Base-by-base conservation (phyloP, 2,888 invertebrate genomes). In the Protodeltote pygarga region DNA sequence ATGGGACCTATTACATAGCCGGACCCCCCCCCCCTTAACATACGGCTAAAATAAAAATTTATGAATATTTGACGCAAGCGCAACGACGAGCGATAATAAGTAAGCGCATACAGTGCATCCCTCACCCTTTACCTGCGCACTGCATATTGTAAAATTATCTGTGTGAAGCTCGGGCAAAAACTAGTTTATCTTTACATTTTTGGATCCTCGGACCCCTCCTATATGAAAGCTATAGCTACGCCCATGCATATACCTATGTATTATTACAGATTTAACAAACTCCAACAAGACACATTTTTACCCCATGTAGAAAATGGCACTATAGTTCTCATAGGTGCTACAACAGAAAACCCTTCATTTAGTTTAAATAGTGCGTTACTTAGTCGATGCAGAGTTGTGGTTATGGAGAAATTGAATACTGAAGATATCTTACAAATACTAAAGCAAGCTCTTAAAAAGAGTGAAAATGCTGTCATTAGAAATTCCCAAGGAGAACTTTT, bases 261-360 rank as follows among this genome's bases (percentile, higher is more conserved):
- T 17, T n/a, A 24, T 79, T 79, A 17, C 55, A 92, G 97, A 39
- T 97, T 97, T 75, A 97, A 97, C 80, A 97, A 97, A 85, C 85
- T 94, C 14, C 97, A 97, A 72, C 97, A 97, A 89, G 97, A 97
- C 79, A 94, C 94, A 34, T 96, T 97, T 82, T 80, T 97, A 47
- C 94, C 96, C 2, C 95, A 96, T 80, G 95, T 97, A 9, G 97
- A 97, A 81, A 95, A 94, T 80, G 97, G 97, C 0, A 95, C 95
- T 15, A 94, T 97, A 21, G 94, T 93, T 27, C 83, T 97, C 47
- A 93, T 97, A 46, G 97, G 97, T 16, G 97, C 97, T 0, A 97
- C 97, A 0, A 97, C 97, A 23, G 97, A 97, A 81, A 97, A 97
- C 83, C 97, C 97, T n/a, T 97, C 97, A 0, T 97, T 97, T 79